These are phyloP conservation scores for Odocoileus virginianus DNA, from an alignment of 2,113 vertebrate species.

Conservation along the genomic window DNA sequence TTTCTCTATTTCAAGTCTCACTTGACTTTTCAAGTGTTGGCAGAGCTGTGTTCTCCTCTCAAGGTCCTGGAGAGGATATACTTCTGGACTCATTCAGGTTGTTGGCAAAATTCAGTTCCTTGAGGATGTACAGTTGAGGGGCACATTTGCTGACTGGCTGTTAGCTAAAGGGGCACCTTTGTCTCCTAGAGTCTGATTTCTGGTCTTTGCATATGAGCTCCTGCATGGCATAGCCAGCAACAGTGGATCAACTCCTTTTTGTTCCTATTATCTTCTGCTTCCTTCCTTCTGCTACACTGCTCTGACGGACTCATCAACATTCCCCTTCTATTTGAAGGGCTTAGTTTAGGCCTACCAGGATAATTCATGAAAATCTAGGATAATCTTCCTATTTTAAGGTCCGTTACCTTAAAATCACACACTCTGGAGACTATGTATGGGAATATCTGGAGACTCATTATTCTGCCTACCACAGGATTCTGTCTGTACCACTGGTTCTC, in stretches of 20 bases:
- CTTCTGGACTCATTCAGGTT: not conserved
- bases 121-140: not conserved
- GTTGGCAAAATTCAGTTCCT: not conserved
- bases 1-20: not conserved
- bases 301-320: fast-evolving
- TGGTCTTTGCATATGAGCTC: not conserved
- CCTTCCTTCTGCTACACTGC: not conserved
- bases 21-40: not conserved
- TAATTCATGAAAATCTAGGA: not conserved
- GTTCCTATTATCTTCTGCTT: not conserved
- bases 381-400: not conserved
- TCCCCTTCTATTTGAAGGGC: not conserved
- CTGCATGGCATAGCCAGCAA: not conserved
- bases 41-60: not conserved
- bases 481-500: not conserved
- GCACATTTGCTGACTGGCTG: not conserved
- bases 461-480: not conserved
- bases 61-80: not conserved
- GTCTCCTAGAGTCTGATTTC: not conserved
- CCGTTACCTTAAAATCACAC: not conserved
- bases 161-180: not conserved
- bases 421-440: not conserved
- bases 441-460: not conserved
- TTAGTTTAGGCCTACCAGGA: not conserved
- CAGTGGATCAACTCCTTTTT: not conserved